These are phyloP conservation scores for Grantiella picta DNA, from an alignment of 2,113 vertebrate genomes.

Conservation along the genomic window DNA sequence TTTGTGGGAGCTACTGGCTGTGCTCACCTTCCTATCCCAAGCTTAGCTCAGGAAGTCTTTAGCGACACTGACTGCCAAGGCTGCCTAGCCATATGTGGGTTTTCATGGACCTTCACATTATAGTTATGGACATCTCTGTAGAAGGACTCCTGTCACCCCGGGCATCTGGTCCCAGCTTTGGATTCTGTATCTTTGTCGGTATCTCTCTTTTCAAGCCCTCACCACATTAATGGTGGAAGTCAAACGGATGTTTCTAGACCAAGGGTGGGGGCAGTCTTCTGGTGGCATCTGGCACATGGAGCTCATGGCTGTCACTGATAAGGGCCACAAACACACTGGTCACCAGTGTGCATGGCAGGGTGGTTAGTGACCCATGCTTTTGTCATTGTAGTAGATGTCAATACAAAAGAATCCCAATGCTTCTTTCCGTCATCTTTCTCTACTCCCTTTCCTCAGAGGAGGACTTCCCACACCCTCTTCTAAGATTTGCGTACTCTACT, in stretches of 20 bases:
- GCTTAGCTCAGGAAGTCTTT: not conserved
- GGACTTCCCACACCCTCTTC: not conserved
- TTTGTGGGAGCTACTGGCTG: not conserved
- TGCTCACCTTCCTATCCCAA: fast-evolving
- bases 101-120: no score
- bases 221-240: fast-evolving
- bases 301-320: not conserved
- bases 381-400: not conserved
- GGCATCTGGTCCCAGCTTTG: not conserved
- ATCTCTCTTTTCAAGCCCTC: not conserved
- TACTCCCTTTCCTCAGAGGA: not conserved
- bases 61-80: not conserved
- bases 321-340: not conserved
- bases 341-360: not conserved
- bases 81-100: not conserved
- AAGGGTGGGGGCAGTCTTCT: not conserved
- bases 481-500: not conserved
- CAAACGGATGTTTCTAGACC: not conserved
- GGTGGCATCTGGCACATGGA: not conserved
- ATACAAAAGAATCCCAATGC: not conserved
- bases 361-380: not conserved
- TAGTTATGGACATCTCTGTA: not conserved
- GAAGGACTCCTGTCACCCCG: not conserved
- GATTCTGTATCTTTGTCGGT: not conserved
- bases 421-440: not conserved